Percentiles rank a stretch among this genome's conserved stretches.
Conservation (phyloP, 2,113 vertebrate species). For the Pipra filicauda region DNA sequence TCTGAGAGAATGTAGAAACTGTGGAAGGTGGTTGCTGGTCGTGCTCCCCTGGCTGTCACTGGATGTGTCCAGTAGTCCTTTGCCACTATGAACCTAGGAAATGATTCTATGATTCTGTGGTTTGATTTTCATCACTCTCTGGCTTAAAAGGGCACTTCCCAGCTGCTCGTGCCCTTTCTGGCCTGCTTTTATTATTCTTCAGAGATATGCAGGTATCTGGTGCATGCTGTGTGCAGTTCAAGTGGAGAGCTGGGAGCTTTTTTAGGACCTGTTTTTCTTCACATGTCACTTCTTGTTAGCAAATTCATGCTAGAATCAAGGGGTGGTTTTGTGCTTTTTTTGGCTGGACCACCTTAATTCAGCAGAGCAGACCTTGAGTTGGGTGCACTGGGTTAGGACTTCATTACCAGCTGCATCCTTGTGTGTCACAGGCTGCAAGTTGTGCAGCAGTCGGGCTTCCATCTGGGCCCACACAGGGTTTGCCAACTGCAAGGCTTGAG, state of each 20-base stretch:
- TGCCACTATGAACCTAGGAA: neutral
- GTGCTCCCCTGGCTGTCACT: neutral
- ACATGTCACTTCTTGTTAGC: neutral
- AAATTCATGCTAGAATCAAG: neutral
- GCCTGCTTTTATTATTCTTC: neutral
- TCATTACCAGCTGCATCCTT: neutral
- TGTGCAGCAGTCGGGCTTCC: neutral
- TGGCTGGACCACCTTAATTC: neutral
- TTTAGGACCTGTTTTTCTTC: neutral
- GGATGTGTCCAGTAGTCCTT: neutral
- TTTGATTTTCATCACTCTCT: neutral
- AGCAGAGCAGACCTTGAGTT: neutral
- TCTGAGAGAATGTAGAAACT: neutral
- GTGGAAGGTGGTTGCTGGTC: neutral
- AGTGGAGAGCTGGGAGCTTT: neutral
- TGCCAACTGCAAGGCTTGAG: neutral
- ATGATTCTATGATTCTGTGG: neutral
- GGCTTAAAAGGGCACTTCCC: neutral
- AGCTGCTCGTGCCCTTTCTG: neutral
- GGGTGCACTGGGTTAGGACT: neutral
- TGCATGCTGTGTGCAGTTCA: neutral
- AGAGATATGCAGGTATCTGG: neutral
- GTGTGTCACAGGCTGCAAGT: neutral
- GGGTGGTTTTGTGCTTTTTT: no score
- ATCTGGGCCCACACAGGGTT: rapidly evolving